Evolutionary conservation across 2,113 vertebrate species (phyloP).

Genomic region (Geococcyx californianus): DNA sequence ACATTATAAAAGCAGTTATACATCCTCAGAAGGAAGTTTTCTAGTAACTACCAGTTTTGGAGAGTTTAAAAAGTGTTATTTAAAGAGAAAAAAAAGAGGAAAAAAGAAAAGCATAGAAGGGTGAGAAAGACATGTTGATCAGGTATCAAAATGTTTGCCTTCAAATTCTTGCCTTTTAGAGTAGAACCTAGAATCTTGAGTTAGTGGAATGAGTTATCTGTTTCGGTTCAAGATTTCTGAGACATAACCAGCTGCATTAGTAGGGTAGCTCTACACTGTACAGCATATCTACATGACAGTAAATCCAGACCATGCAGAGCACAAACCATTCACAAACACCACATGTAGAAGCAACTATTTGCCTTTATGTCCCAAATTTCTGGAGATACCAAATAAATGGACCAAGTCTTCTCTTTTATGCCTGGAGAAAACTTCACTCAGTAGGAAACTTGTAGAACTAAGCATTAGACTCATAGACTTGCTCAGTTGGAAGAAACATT

Average conservation of each 20-base stretch:
- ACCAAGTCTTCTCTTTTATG: background rate
- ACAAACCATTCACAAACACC: background rate
- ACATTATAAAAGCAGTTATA: background rate
- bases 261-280: background rate
- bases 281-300: background rate
- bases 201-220: background rate
- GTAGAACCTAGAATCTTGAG: background rate
- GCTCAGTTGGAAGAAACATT: too few species aligned
- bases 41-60: background rate
- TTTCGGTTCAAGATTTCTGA: background rate
- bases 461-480: too few species aligned
- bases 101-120: background rate
- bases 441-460: background rate
- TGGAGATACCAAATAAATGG: background rate
- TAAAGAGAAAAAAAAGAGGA: background rate
- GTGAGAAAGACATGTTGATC: background rate
- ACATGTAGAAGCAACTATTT: accelerated
- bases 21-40: background rate
- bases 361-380: background rate
- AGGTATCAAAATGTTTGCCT: background rate
- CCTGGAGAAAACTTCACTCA: background rate
- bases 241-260: background rate
- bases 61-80: background rate
- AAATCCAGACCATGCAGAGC: background rate
- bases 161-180: background rate